These are phyloP conservation scores for Rapana venosa DNA, from an alignment of 2,888 invertebrate species.

Conservation along the genomic window DNA sequence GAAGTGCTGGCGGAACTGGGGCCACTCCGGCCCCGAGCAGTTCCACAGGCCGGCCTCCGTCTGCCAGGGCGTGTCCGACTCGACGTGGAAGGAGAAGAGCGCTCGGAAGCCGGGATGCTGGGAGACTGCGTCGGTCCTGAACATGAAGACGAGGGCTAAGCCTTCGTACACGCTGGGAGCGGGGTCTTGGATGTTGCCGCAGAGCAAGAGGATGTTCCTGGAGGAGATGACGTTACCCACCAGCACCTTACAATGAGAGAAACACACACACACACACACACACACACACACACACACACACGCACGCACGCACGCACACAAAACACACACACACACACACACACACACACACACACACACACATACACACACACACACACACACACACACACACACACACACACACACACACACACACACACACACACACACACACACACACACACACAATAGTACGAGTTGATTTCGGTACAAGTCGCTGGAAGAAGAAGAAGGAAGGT, in stretches of 20 bases:
- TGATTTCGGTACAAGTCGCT: no score
- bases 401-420: conserved; percentile 33
- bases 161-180: neutral
- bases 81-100: conserved; percentile 14
- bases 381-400: conserved; percentile 24
- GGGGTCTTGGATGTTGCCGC: neutral
- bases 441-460: neutral
- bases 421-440: conserved; percentile 19
- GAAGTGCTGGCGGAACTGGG: conserved; percentile 32
- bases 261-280: neutral
- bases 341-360: no score
- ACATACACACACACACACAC: neutral
- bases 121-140: neutral
- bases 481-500: neutral
- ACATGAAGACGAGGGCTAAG: neutral
- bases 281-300: no score
- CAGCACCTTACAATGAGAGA: neutral
- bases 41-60: conserved; percentile 15
- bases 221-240: neutral
- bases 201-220: neutral
- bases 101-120: conserved; percentile 38
- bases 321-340: no score
- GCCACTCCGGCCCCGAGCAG: conserved; percentile 31
- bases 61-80: neutral
- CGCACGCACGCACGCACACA: no score